Evolutionary conservation across 2,888 invertebrate species (phyloP).

Genomic region (Parelbella ahira): DNA sequence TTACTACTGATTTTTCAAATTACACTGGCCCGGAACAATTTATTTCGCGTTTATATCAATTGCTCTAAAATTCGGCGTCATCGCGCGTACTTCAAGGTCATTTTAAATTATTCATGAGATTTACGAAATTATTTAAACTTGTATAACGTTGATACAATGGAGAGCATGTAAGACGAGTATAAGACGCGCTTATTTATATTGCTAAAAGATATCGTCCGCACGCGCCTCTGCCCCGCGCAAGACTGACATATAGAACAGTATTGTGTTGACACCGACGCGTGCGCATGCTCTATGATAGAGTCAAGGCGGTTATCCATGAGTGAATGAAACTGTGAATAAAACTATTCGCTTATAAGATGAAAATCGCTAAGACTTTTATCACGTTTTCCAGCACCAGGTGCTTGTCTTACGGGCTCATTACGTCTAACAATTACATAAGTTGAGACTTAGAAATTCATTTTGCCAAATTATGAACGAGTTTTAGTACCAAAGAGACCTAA

Average conservation of each 20-base stretch:
- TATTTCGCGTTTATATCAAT: constrained; percentile 1
- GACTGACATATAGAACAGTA: constrained; percentile 29
- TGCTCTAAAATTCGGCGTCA: neutral
- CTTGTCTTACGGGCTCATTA: too few species aligned
- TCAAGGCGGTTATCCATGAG: too few species aligned
- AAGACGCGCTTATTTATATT: constrained; percentile 16
- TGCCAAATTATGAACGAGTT: too few species aligned
- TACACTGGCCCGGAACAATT: neutral
- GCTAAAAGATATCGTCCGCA: constrained; percentile 28
- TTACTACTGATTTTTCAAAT: constrained; percentile 1
- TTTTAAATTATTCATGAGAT: constrained; percentile 8
- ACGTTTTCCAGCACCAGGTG: too few species aligned
- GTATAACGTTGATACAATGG: constrained; percentile 11
- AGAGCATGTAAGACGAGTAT: constrained; percentile 19
- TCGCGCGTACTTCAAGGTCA: constrained; percentile 3
- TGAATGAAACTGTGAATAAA: too few species aligned
- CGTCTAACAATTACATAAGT: too few species aligned
- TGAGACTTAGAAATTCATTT: too few species aligned
- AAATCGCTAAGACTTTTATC: too few species aligned
- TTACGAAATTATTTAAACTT: constrained; percentile 8
- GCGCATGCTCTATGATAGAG: constrained; percentile 31
- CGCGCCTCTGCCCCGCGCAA: constrained; percentile 32
- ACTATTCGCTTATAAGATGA: too few species aligned
- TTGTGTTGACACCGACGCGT: constrained; percentile 30
- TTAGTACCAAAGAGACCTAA: too few species aligned